Percentiles rank a stretch among this genome's conserved stretches.
Conservation (phyloP, 2,797 vertebrate genomes). For the Parauchenoglanis punctatus region DNA sequence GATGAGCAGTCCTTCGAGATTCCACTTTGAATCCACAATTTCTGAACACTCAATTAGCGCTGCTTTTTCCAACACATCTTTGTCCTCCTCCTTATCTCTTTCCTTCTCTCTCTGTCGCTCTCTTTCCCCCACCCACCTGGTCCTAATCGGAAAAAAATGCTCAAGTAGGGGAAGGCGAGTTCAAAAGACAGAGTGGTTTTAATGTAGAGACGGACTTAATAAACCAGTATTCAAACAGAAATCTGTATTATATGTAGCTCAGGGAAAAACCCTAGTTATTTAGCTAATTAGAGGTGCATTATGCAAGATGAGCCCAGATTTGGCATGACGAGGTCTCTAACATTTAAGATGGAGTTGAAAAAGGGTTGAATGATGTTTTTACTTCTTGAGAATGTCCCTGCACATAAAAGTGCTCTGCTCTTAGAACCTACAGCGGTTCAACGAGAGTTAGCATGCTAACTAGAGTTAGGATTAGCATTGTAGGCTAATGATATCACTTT, state of each 20-base stretch:
- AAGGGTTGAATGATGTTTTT: background rate
- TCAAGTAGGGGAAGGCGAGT: background rate
- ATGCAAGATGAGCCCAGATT: background rate
- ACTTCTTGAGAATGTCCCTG: background rate
- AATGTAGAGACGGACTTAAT: background rate
- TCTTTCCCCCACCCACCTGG: background rate
- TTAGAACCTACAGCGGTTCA: background rate
- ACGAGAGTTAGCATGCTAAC: background rate
- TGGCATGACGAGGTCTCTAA: background rate
- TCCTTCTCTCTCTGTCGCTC: background rate
- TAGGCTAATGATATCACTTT: background rate
- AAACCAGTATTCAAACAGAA: background rate
- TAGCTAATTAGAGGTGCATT: background rate
- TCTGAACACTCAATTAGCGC: constrained; percentile 51
- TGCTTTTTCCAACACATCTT: constrained; percentile 38
- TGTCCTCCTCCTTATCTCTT: background rate
- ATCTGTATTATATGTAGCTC: background rate
- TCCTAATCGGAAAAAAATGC: background rate
- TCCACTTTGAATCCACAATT: constrained; percentile 38
- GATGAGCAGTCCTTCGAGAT: constrained; percentile 45
- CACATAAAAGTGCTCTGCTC: background rate
- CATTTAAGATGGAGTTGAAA: background rate
- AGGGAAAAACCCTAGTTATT: background rate
- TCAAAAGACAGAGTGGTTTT: background rate
- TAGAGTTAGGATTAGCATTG: background rate